phyloP scores from a whole-genome alignment of 37 sponge, comb jelly and placozoan species.

The Mnemiopsis leidyi region DNA sequence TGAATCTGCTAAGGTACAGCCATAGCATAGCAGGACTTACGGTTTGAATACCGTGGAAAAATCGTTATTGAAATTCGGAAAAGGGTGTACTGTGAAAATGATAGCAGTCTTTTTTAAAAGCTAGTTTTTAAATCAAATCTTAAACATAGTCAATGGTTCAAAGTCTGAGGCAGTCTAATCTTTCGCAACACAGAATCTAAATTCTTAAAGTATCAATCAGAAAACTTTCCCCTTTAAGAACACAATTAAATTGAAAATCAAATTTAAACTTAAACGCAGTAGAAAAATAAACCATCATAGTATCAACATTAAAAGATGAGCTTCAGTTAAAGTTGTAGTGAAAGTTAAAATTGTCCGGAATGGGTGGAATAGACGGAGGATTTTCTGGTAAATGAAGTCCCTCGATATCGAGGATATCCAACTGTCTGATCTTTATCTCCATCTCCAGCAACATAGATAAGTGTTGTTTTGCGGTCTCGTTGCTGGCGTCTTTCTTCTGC shows the following conservation, averaged over 20 bases:
- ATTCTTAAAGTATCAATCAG: too few relatives aligned
- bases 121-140: too few relatives aligned
- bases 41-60: too few relatives aligned
- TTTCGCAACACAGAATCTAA: too few relatives aligned
- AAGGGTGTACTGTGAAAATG: too few relatives aligned
- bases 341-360: constrained; percentile 28
- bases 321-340: constrained; percentile 18
- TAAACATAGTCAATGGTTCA: too few relatives aligned
- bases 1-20: too few relatives aligned
- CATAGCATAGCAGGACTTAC: too few relatives aligned
- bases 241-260: neutral
- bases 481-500: constrained; percentile 1
- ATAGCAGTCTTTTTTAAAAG: too few relatives aligned
- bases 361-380: neutral
- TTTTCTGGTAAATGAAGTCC: constrained; percentile 15
- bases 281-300: neutral
- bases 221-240: neutral
- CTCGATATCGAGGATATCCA: constrained; percentile 32
- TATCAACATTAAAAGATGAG: neutral
- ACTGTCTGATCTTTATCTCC: constrained; percentile 53
- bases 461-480: constrained; percentile 1
- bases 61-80: too few relatives aligned
- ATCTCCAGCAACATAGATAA: constrained; percentile 37
- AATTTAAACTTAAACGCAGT: neutral
- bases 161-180: too few relatives aligned